Percentiles rank a stretch among this genome's conserved stretches.
phyloP scores from a whole-genome alignment of 2,797 vertebrate genomes.

The Alfaro cultratus region DNA sequence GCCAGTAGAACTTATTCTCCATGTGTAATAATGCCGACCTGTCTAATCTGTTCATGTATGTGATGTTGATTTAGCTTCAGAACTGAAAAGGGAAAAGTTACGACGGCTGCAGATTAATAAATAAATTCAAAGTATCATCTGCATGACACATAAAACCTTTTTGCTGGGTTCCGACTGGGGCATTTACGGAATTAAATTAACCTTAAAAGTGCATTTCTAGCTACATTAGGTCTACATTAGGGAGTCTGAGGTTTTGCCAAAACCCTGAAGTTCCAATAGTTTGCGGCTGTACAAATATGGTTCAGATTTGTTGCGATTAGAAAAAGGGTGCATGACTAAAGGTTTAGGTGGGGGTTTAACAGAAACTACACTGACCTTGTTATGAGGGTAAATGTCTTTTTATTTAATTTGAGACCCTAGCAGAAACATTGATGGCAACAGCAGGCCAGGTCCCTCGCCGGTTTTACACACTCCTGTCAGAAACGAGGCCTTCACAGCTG shows the following conservation, averaged over 20 bases:
- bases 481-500: conserved; percentile 53
- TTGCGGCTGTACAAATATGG: background rate
- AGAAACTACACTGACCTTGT: conserved; percentile 46
- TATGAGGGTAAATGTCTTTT: conserved; percentile 39
- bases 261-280: background rate
- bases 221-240: background rate
- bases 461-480: conserved; percentile 53
- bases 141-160: background rate
- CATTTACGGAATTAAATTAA: background rate
- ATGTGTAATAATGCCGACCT: background rate
- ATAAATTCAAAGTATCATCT: background rate
- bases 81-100: background rate
- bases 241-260: background rate
- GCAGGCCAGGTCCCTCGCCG: conserved; percentile 41
- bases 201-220: background rate
- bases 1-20: background rate
- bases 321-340: conserved; percentile 12
- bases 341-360: conserved; percentile 24
- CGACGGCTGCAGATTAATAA: background rate
- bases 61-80: background rate
- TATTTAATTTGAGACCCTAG: background rate
- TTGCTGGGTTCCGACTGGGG: background rate
- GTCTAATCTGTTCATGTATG: background rate
- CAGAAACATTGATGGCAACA: conserved; percentile 45
- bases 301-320: background rate